Evolutionary conservation across 1,140 invertebrate genomes (phyloP).

Genomic region (Cotesia chilonis): DNA sequence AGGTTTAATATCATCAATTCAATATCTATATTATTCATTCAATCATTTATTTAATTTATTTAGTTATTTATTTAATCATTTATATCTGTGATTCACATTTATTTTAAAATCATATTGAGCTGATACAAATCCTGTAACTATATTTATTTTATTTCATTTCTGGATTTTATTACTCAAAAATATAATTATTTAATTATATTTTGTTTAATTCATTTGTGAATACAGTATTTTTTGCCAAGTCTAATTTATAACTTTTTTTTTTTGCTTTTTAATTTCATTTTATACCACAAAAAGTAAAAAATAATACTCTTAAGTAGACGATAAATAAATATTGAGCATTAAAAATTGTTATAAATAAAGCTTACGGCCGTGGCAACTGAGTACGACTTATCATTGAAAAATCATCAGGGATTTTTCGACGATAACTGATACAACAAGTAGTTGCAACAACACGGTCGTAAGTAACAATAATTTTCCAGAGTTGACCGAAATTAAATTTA

Average conservation of each 20-base stretch:
- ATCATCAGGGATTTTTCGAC: conserved; percentile 11
- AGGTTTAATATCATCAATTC: conserved; percentile 43
- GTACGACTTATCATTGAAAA: not conserved
- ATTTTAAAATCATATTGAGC: not conserved
- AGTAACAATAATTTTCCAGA: not conserved
- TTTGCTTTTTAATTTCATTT: not conserved
- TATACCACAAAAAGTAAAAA: not conserved
- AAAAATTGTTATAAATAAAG: conserved; percentile 29
- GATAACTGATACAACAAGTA: not conserved
- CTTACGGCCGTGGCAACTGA: not conserved
- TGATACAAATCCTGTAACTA: not conserved
- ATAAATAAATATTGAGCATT: conserved; percentile 45
- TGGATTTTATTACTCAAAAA: too few relatives aligned
- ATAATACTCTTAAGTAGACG: conserved; percentile 4
- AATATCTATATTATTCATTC: conserved; percentile 37
- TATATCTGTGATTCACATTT: conserved; percentile 4
- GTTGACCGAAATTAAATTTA: too few relatives aligned
- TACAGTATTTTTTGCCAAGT: conserved; percentile 1
- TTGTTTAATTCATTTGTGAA: not conserved
- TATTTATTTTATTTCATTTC: conserved; percentile 4
- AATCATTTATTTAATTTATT: conserved; percentile 39
- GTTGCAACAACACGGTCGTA: not conserved
- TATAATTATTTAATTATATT: conserved; percentile 1
- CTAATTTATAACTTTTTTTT: conserved; percentile 1
- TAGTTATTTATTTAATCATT: conserved; percentile 21